Evolutionary conservation across 2,888 invertebrate species (phyloP).

Genomic region (Lissonota sp.): DNA sequence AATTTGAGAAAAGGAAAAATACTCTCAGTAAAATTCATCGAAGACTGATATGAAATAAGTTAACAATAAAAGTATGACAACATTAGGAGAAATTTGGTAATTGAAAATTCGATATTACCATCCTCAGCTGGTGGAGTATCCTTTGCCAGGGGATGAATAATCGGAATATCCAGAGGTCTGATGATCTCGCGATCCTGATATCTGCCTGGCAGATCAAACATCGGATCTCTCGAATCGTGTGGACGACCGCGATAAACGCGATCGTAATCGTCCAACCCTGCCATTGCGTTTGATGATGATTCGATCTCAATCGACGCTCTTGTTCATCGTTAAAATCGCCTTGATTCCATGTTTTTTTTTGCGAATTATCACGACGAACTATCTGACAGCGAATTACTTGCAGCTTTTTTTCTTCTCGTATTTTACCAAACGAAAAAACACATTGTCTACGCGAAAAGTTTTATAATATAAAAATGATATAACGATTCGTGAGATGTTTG

Average conservation of each 20-base stretch:
- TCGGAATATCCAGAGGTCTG: slow-evolving; percentile 77
- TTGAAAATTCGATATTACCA: slow-evolving; percentile 69
- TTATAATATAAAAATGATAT: too few species aligned
- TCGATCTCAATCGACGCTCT: too few species aligned
- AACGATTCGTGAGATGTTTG: too few species aligned
- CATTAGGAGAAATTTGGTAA: not conserved
- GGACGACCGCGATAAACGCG: slow-evolving; percentile 77
- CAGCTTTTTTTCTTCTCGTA: too few species aligned
- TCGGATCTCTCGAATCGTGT: slow-evolving; percentile 69
- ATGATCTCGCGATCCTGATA: slow-evolving; percentile 80
- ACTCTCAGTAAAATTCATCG: too few species aligned
- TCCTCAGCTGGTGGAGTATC: slow-evolving; percentile 77
- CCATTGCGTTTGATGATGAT: slow-evolving; percentile 64
- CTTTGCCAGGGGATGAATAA: slow-evolving; percentile 75
- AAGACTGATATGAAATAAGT: not conserved
- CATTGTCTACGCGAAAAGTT: too few species aligned
- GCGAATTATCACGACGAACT: too few species aligned
- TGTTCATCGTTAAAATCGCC: too few species aligned
- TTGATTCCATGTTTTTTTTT: too few species aligned
- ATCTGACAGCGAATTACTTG: too few species aligned
- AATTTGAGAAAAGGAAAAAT: too few species aligned
- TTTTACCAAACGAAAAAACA: too few species aligned
- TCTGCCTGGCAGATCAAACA: slow-evolving; percentile 68
- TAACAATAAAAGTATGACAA: not conserved
- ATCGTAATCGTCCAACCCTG: slow-evolving; percentile 75